These are phyloP conservation scores for Apolygus lucorum DNA, from an alignment of 1,140 invertebrate genomes.

Conservation along the genomic window DNA sequence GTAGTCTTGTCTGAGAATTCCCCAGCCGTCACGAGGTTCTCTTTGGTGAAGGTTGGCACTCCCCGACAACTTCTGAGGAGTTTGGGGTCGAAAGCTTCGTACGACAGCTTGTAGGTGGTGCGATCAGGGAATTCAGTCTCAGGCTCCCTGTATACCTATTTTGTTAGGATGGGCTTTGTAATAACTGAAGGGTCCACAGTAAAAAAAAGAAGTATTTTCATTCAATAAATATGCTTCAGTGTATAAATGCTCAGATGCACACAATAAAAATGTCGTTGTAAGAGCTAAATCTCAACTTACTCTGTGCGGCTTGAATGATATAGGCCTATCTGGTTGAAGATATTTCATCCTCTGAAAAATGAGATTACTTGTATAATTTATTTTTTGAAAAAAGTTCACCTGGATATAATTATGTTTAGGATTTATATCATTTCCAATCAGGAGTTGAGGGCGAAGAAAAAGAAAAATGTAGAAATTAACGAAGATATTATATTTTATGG, in stretches of 20 bases:
- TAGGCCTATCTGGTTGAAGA: constrained; percentile 25
- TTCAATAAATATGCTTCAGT: background rate
- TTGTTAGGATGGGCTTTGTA: background rate
- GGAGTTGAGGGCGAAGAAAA: too few species aligned
- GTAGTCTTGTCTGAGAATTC: constrained; percentile 28
- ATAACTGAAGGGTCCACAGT: background rate
- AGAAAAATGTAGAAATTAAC: too few species aligned
- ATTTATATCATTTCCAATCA: background rate
- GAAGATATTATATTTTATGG: background rate
- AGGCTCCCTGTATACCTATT: constrained; percentile 27
- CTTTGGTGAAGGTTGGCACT: constrained; percentile 24
- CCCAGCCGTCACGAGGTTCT: constrained; percentile 28
- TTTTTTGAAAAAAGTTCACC: background rate
- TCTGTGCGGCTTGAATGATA: constrained; percentile 26
- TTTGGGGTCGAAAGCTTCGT: constrained; percentile 29
- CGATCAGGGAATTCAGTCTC: constrained; percentile 27
- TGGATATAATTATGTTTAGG: background rate
- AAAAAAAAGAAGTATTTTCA: background rate
- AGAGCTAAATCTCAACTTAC: constrained; percentile 12
- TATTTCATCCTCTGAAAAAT: constrained; percentile 27
- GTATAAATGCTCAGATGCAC: background rate
- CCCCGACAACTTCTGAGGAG: constrained; percentile 27
- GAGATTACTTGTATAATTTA: constrained; percentile 10
- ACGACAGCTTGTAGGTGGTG: constrained; percentile 31
- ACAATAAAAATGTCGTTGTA: background rate